Conservation (phyloP, 2,888 invertebrate genomes). For the Ashinkailepas kermadecensis region DNA sequence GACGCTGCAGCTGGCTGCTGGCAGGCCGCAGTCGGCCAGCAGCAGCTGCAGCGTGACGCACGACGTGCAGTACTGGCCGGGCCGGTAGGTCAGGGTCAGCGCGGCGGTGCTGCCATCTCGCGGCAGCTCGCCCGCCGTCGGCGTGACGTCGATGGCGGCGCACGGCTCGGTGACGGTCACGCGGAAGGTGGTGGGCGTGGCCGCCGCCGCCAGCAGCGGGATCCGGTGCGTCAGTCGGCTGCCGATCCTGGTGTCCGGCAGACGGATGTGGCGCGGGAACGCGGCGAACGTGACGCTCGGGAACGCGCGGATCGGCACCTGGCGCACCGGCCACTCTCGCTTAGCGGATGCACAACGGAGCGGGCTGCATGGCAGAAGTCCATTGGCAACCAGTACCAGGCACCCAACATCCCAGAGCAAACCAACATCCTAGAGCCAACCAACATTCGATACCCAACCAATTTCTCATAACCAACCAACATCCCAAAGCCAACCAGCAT, state of each 20-base stretch:
- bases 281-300: slow-evolving; percentile 17
- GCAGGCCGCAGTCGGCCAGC: slow-evolving; percentile 3
- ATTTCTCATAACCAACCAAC: too few species aligned
- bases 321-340: too few species aligned
- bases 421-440: too few species aligned
- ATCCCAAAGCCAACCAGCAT: too few species aligned
- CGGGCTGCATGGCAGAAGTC: too few species aligned
- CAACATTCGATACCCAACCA: too few species aligned
- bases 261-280: neutral
- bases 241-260: neutral
- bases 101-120: neutral
- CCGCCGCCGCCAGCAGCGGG: neutral
- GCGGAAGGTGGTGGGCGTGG: neutral
- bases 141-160: neutral
- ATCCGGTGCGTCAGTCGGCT: neutral
- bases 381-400: too few species aligned
- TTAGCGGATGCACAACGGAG: too few species aligned
- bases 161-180: neutral
- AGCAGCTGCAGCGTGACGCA: neutral
- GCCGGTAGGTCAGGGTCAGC: slow-evolving; percentile 5
- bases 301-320: neutral
- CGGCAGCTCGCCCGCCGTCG: neutral
- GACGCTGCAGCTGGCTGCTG: neutral
- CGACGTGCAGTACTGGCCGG: neutral
- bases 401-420: too few species aligned